Conservation (phyloP, 2,888 invertebrate genomes). For the Cantharis lateralis region DNA sequence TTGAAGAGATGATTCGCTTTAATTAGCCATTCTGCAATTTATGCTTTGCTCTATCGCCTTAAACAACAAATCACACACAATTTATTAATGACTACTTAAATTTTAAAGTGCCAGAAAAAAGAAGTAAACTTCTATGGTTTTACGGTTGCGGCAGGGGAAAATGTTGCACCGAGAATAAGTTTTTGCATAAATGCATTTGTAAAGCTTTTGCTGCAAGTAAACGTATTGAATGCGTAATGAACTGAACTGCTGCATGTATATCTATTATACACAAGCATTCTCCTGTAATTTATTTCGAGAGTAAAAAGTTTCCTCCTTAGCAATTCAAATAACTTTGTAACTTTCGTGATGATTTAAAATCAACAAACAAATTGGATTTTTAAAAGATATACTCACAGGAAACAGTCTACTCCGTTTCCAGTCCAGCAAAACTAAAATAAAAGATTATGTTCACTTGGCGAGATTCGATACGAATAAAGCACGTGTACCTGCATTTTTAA, state of each 20-base stretch:
- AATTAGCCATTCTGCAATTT: background rate
- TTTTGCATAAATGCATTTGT: slow-evolving; percentile 26
- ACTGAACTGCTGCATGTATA: slow-evolving; percentile 21
- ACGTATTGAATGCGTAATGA: slow-evolving; percentile 25
- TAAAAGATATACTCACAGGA: background rate
- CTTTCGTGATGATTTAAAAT: slow-evolving; percentile 4
- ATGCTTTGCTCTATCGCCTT: background rate
- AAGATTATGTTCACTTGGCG: background rate
- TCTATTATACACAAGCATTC: slow-evolving; percentile 25
- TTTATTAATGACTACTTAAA: background rate
- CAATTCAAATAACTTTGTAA: slow-evolving; percentile 22
- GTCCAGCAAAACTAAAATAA: background rate
- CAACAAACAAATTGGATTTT: background rate
- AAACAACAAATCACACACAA: background rate
- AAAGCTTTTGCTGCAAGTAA: slow-evolving; percentile 13
- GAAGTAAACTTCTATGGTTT: background rate
- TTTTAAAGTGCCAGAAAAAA: background rate
- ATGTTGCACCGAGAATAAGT: background rate
- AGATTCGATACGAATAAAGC: background rate
- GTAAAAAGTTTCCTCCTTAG: slow-evolving; percentile 17
- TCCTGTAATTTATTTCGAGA: slow-evolving; percentile 11
- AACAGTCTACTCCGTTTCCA: background rate
- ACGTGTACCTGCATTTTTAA: too few species aligned
- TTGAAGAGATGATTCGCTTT: background rate
- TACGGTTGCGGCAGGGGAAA: background rate